Conservation (phyloP, 2,797 vertebrate genomes). For the Thaleichthys pacificus region DNA sequence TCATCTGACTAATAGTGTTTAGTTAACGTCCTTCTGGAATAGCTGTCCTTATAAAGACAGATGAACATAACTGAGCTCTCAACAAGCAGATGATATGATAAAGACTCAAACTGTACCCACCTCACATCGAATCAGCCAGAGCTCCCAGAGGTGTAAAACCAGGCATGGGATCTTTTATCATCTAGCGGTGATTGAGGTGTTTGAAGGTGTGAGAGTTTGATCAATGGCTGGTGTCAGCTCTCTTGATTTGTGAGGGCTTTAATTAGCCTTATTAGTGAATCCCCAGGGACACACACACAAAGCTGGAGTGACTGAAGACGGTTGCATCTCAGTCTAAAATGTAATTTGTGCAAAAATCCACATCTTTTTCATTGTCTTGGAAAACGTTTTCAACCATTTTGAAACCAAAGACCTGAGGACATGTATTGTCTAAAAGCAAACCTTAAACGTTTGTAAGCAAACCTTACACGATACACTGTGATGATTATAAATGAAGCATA, state of each 20-base stretch:
- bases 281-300: conserved; percentile 33
- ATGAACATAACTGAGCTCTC: too few species aligned
- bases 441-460: not conserved
- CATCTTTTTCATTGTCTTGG: too few species aligned
- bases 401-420: not conserved
- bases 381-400: not conserved
- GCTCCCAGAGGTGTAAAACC: conserved; percentile 14
- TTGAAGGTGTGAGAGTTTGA: conserved; percentile 51
- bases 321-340: not conserved
- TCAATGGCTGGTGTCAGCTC: conserved; percentile 47
- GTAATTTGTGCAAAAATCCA: not conserved
- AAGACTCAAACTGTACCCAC: not conserved
- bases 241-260: conserved; percentile 48
- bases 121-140: conserved; percentile 32
- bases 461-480: too few species aligned
- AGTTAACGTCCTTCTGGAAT: too few species aligned
- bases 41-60: too few species aligned
- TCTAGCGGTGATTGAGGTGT: conserved; percentile 48
- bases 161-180: conserved; percentile 20
- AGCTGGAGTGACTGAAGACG: conserved; percentile 31
- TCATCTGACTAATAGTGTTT: too few species aligned
- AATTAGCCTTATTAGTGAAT: conserved; percentile 52
- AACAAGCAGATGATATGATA: too few species aligned
- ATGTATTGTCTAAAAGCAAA: not conserved
- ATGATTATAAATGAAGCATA: too few species aligned